Conservation (phyloP, 2,113 vertebrate species). For the Tichodroma muraria region DNA sequence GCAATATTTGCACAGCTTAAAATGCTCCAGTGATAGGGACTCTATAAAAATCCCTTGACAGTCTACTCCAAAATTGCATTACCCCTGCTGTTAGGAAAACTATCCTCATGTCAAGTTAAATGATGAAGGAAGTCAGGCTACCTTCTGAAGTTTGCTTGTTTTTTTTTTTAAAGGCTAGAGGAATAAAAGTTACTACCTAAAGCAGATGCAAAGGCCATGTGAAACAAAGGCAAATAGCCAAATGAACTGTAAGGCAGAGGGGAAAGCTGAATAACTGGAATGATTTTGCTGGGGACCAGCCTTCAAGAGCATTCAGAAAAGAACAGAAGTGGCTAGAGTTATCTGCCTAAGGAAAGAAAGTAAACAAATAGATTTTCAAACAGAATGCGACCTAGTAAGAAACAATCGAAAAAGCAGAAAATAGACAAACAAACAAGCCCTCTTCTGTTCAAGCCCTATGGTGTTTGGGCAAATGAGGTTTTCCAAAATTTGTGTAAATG, state of each 20-base stretch:
- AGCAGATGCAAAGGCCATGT: not conserved
- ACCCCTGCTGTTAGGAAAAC: not conserved
- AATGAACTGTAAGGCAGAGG: not conserved
- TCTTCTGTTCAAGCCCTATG: not conserved
- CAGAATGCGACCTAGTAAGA: not conserved
- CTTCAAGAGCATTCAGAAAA: not conserved
- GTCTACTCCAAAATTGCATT: not conserved
- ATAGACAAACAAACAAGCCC: not conserved
- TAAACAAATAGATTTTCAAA: not conserved
- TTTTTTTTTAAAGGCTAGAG: not conserved
- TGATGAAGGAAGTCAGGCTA: not conserved
- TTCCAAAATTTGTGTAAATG: not conserved
- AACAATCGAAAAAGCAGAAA: not conserved
- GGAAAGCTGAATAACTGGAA: not conserved
- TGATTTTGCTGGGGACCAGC: not conserved
- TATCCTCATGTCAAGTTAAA: conserved; percentile 5
- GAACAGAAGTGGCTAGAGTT: not conserved
- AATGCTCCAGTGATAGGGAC: not conserved
- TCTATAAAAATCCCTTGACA: conserved; percentile 18
- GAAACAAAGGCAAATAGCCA: not conserved
- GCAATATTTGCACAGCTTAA: not conserved
- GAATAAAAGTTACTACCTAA: not conserved
- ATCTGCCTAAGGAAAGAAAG: not conserved
- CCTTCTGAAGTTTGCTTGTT: not conserved
- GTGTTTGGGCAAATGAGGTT: not conserved